Conservation (phyloP, 2,888 invertebrate genomes). For the Acleris sparsana region DNA sequence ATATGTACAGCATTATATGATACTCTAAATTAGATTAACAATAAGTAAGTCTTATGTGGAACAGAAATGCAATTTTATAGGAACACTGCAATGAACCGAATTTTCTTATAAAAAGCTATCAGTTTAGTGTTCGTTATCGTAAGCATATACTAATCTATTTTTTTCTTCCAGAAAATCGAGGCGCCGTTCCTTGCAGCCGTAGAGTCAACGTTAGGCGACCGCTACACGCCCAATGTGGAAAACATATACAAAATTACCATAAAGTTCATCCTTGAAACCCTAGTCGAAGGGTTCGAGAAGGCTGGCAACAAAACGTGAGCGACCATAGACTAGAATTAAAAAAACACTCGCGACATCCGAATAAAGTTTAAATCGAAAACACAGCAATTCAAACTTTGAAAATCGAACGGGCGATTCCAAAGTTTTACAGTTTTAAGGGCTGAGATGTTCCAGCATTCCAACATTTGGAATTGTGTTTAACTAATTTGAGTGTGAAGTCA, state of each 20-base stretch:
- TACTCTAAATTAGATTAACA: too few species aligned
- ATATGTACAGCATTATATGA: too few species aligned
- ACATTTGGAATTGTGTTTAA: constrained; percentile 35
- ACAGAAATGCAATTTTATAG: too few species aligned
- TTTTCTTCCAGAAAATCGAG: constrained; percentile 91
- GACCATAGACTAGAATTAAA: constrained; percentile 22
- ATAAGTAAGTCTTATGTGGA: too few species aligned
- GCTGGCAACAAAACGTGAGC: constrained; percentile 69
- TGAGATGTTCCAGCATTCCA: constrained; percentile 32
- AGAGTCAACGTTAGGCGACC: constrained; percentile 92
- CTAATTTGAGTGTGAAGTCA: constrained; percentile 26
- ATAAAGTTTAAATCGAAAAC: constrained; percentile 22
- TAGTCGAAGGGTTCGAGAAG: constrained; percentile 90
- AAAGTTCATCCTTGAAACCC: constrained; percentile 93
- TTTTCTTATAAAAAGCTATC: too few species aligned
- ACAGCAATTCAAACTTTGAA: constrained; percentile 39
- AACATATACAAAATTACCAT: constrained; percentile 95
- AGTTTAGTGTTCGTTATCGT: too few species aligned
- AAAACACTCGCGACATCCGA: constrained; percentile 37
- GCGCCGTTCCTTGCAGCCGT: constrained; percentile 94
- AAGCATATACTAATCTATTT: constrained; percentile 33
- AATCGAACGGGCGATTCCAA: constrained; percentile 43
- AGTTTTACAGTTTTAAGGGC: constrained; percentile 36
- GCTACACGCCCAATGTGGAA: constrained; percentile 95
- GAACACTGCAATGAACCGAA: too few species aligned